A percentile compares a stretch with the other conserved stretches of the same genome.
Evolutionary conservation across 2,113 vertebrate species (phyloP).

Genomic region (Phalacrocorax carbo): DNA sequence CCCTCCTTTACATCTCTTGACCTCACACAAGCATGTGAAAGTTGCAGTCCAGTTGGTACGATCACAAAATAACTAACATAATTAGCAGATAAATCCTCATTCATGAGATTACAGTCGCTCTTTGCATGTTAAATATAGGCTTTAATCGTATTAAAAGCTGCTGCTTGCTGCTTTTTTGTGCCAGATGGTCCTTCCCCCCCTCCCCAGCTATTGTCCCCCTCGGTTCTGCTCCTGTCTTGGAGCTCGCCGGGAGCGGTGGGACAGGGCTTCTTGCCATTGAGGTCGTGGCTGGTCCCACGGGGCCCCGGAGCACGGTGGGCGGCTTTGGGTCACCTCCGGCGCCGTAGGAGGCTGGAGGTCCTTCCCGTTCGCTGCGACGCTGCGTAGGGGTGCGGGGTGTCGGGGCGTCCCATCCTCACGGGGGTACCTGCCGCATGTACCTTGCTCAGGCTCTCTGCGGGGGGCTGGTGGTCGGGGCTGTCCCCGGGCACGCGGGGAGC

Average conservation of each 20-base stretch:
- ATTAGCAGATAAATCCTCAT: not conserved
- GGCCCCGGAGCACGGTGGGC: not conserved
- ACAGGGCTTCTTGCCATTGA: not conserved
- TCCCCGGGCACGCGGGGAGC: not conserved
- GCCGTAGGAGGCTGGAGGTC: not conserved
- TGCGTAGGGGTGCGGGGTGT: not conserved
- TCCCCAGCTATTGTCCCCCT: not conserved
- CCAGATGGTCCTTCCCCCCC: not conserved
- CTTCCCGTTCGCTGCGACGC: not conserved
- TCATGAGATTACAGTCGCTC: not conserved
- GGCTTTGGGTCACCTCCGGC: not conserved
- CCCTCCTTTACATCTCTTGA: not conserved
- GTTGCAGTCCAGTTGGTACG: fast-evolving
- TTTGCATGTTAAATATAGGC: constrained; percentile 6
- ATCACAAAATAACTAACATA: not conserved
- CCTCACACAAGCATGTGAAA: fast-evolving
- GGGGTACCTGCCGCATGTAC: fast-evolving
- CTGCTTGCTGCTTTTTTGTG: not conserved
- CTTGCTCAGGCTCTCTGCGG: not conserved
- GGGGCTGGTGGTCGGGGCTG: not conserved
- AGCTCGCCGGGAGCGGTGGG: fast-evolving
- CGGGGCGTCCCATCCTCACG: not conserved
- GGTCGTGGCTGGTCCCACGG: fast-evolving
- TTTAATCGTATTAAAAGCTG: not conserved
- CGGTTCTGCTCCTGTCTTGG: not conserved